These are phyloP conservation scores for Ichneumoninae sp. DNA, from an alignment of 2,888 invertebrate genomes.

Conservation along the genomic window DNA sequence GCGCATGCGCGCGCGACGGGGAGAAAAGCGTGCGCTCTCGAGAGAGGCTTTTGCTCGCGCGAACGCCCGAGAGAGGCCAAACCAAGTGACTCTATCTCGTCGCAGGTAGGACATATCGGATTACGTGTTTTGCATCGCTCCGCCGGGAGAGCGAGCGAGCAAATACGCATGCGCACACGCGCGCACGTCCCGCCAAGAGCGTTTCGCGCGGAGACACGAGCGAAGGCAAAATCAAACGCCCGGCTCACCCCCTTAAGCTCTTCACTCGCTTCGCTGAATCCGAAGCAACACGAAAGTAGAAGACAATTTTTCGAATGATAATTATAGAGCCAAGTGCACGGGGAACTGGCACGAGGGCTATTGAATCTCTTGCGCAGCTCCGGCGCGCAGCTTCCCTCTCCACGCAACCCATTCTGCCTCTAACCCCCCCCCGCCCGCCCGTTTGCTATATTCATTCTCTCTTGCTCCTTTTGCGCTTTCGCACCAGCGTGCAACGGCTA, in stretches of 20 bases:
- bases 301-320: constrained; percentile 38
- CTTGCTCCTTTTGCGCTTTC: constrained; percentile 33
- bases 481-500: constrained; percentile 46
- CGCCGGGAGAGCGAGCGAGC: constrained; percentile 48
- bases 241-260: constrained; percentile 1
- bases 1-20: constrained; percentile 2
- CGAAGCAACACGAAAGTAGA: constrained; percentile 34
- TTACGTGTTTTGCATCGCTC: constrained; percentile 78
- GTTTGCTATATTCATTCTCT: neutral
- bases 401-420: neutral
- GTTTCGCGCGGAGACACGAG: neutral
- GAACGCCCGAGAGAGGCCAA: constrained; percentile 60
- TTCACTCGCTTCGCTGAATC: neutral
- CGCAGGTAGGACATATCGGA: constrained; percentile 80
- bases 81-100: constrained; percentile 81
- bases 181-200: constrained; percentile 15
- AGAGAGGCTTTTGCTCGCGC: constrained; percentile 30
- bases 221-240: neutral
- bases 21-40: constrained; percentile 40
- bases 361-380: constrained; percentile 51
- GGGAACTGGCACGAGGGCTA: constrained; percentile 13
- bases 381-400: neutral
- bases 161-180: neutral
- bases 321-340: constrained; percentile 39
- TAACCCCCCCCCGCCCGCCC: no score